These are phyloP conservation scores for Drosophila pseudoobscura DNA, from an alignment of 1,140 invertebrate species.

Conservation along the genomic window DNA sequence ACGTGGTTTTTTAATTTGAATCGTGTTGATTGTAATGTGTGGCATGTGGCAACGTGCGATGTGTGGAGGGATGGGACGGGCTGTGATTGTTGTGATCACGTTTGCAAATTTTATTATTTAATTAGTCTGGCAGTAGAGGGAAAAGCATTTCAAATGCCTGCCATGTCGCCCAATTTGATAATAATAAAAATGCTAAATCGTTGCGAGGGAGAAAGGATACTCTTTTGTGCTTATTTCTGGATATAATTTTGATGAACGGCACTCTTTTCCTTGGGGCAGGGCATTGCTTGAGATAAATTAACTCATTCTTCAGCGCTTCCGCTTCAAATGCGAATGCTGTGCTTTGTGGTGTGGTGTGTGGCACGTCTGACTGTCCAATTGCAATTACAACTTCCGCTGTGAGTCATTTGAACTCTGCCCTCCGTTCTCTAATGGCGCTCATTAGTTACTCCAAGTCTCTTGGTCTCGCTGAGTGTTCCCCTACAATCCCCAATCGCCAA, in stretches of 20 bases:
- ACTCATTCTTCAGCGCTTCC: conserved; percentile 12
- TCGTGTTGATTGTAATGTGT: conserved; percentile 9
- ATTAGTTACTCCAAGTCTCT: conserved; percentile 47
- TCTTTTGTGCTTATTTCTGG: not conserved
- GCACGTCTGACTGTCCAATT: conserved; percentile 22
- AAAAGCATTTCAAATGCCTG: conserved; percentile 37
- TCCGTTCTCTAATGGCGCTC: conserved; percentile 50
- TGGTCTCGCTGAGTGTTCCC: not conserved
- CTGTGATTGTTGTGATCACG: conserved; percentile 52
- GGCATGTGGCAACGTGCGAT: not conserved
- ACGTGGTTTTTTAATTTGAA: conserved; percentile 50
- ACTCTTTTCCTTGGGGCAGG: not conserved
- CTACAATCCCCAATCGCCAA: too few relatives aligned
- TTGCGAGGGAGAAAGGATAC: not conserved
- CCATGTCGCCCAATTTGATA: conserved; percentile 49
- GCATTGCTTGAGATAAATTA: conserved; percentile 1
- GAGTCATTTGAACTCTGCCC: conserved; percentile 42
- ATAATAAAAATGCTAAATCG: conserved; percentile 37
- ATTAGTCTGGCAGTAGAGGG: conserved; percentile 55
- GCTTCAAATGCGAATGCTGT: conserved; percentile 8
- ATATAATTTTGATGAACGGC: too few relatives aligned
- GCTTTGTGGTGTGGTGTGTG: not conserved
- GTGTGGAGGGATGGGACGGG: not conserved
- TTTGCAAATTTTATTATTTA: conserved; percentile 70
- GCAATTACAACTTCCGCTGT: conserved; percentile 71